These are phyloP conservation scores for Philonicus albiceps DNA, from an alignment of 2,888 invertebrate species.

Conservation along the genomic window DNA sequence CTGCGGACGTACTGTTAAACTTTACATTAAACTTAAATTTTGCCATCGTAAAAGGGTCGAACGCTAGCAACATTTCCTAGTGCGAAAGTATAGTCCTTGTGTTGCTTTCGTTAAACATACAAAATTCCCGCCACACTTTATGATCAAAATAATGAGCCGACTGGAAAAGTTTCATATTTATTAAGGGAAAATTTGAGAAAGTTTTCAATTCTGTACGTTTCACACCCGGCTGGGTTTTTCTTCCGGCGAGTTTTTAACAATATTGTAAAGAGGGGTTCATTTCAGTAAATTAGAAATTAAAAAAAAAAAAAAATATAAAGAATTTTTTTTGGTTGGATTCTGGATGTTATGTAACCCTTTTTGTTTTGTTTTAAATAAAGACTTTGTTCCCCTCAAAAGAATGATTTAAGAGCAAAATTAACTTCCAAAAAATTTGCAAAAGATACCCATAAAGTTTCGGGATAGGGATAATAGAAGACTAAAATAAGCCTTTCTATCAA, in stretches of 20 bases:
- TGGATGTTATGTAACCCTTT: neutral
- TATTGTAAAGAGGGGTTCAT: neutral
- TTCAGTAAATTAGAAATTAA: neutral
- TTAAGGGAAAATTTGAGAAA: neutral
- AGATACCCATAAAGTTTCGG: no score
- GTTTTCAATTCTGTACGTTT: neutral
- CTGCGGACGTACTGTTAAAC: neutral
- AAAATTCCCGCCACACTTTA: neutral
- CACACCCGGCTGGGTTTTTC: neutral
- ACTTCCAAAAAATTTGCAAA: no score
- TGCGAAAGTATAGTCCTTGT: neutral
- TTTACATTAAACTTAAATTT: neutral
- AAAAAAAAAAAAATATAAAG: neutral
- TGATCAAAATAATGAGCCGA: neutral
- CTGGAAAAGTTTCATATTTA: neutral
- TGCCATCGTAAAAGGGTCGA: neutral
- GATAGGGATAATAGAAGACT: no score
- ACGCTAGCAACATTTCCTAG: neutral
- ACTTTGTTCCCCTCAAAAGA: no score
- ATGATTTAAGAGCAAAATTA: neutral
- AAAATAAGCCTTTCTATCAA: no score
- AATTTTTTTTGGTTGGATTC: neutral
- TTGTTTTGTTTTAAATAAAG: neutral
- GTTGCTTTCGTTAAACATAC: neutral
- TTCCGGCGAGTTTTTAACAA: neutral